These are phyloP conservation scores for Corythornis leucogaster DNA, from an alignment of 2,797 vertebrate genomes.

Conservation along the genomic window DNA sequence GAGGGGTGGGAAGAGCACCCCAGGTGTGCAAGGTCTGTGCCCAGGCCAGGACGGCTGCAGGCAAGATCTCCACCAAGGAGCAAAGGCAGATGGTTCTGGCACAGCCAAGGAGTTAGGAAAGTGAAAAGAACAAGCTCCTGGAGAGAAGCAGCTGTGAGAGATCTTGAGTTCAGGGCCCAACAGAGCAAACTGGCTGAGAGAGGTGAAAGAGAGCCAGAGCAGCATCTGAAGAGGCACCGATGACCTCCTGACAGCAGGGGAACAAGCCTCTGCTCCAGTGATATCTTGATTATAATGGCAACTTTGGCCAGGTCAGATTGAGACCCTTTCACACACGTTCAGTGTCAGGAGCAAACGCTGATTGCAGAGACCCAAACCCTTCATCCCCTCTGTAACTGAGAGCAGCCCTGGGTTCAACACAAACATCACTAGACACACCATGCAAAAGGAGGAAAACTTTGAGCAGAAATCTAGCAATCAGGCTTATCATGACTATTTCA, in stretches of 20 bases:
- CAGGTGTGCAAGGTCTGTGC: not conserved
- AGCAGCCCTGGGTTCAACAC: not conserved
- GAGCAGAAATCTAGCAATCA: slow-evolving; percentile 13
- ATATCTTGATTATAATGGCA: slow-evolving; percentile 63
- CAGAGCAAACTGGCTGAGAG: slow-evolving; percentile 10
- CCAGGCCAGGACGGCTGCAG: not conserved
- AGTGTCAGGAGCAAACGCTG: slow-evolving; percentile 12
- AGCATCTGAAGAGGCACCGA: slow-evolving; percentile 29
- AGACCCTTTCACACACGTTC: not conserved
- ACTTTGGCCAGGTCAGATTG: slow-evolving; percentile 34
- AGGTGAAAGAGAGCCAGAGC: not conserved
- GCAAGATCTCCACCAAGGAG: not conserved
- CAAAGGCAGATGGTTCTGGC: not conserved
- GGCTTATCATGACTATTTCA: slow-evolving; percentile 16
- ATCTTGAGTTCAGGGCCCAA: not conserved
- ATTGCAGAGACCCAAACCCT: not conserved
- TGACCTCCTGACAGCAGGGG: slow-evolving; percentile 19
- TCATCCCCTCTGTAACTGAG: not conserved
- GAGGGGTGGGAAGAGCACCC: not conserved
- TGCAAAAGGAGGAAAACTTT: not conserved
- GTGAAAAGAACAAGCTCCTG: not conserved
- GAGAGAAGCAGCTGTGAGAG: not conserved
- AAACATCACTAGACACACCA: not conserved
- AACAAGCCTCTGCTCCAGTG: slow-evolving; percentile 11
- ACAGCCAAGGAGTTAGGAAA: not conserved